Conservation (phyloP, 2,888 invertebrate species). For the Maniola hyperantus region DNA sequence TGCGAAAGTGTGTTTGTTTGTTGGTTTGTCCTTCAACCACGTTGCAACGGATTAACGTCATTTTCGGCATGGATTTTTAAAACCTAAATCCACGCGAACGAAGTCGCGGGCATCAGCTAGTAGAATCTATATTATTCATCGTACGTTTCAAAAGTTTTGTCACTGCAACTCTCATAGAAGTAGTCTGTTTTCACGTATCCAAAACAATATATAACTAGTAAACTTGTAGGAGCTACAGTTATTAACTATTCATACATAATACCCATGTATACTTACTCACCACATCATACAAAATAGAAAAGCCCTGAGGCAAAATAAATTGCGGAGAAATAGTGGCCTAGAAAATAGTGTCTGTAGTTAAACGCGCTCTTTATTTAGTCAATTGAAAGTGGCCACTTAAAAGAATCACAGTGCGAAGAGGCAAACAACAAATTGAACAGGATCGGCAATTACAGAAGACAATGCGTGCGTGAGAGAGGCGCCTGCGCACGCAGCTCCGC, state of each 20-base stretch:
- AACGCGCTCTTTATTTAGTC: slow-evolving; percentile 75
- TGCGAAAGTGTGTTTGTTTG: no score
- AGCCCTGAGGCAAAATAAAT: neutral
- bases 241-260: neutral
- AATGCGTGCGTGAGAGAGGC: slow-evolving; percentile 81
- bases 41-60: no score
- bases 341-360: slow-evolving; percentile 15
- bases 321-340: neutral
- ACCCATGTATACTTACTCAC: no score
- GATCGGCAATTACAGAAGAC: slow-evolving; percentile 82
- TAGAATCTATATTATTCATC: no score
- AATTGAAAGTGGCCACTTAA: slow-evolving; percentile 80
- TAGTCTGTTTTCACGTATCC: neutral
- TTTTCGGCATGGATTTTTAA: no score
- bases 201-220: no score
- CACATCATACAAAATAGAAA: neutral
- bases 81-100: no score
- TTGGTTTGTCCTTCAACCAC: no score
- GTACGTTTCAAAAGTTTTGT: neutral
- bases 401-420: slow-evolving; percentile 78
- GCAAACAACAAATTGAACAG: slow-evolving; percentile 80
- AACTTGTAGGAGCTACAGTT: neutral
- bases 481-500: slow-evolving; percentile 76
- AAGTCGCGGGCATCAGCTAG: no score
- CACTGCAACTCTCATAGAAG: neutral